phyloP scores from a whole-genome alignment of 2,888 invertebrate genomes.

The Orchestes rusci region DNA sequence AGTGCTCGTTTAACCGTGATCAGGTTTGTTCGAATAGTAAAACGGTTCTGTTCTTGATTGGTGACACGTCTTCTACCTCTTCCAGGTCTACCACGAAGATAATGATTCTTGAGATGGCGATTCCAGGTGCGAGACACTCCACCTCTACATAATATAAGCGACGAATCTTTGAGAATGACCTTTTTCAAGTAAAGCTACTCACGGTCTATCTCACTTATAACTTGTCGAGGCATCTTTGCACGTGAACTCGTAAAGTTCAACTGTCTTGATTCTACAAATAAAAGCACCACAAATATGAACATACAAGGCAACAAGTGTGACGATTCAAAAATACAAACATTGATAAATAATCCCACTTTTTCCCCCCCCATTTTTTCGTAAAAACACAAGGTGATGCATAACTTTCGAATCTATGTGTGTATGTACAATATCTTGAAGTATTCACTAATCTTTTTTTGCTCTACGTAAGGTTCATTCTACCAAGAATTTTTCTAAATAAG shows the following conservation, averaged over 20 bases:
- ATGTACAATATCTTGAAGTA: background rate
- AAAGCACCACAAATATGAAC: no score
- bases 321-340: slow-evolving; percentile 2
- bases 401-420: slow-evolving; percentile 1
- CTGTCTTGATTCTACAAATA: background rate
- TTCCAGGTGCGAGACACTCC: slow-evolving; percentile 5
- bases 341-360: slow-evolving; percentile 2
- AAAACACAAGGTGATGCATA: slow-evolving; percentile 4
- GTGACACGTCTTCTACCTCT: slow-evolving; percentile 7
- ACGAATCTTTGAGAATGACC: slow-evolving; percentile 4
- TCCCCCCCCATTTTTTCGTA: background rate
- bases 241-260: slow-evolving; percentile 4
- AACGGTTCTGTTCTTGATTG: slow-evolving; percentile 5
- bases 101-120: slow-evolving; percentile 4
- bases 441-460: background rate
- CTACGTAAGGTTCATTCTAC: no score
- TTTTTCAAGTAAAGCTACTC: slow-evolving; percentile 7
- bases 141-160: slow-evolving; percentile 1
- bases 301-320: slow-evolving; percentile 1
- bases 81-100: slow-evolving; percentile 1
- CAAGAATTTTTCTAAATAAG: no score
- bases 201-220: slow-evolving; percentile 6
- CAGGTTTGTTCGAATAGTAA: slow-evolving; percentile 4
- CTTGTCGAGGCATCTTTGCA: slow-evolving; percentile 2
- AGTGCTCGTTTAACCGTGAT: slow-evolving; percentile 4